Evolutionary conservation across 2,888 invertebrate genomes (phyloP).

Genomic region (Lagria hirta): DNA sequence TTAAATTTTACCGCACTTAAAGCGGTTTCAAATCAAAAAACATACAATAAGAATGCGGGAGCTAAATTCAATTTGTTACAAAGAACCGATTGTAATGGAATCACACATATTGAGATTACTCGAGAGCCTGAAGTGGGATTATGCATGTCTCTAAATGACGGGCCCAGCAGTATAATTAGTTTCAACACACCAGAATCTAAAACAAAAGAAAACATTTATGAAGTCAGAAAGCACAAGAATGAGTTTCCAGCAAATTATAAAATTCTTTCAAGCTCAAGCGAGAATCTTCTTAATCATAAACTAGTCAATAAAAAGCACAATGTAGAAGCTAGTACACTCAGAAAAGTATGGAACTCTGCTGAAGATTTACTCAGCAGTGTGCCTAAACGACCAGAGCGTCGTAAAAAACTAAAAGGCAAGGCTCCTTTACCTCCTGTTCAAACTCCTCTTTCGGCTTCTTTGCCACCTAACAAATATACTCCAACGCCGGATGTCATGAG

Average conservation of each 20-base stretch:
- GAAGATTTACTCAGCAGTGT: constrained; percentile 46
- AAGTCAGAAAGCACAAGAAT: constrained; percentile 19
- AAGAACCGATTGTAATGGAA: constrained; percentile 55
- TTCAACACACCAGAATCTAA: constrained; percentile 49
- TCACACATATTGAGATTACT: constrained; percentile 57
- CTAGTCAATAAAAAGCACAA: too few relatives aligned
- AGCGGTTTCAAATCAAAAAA: constrained; percentile 50
- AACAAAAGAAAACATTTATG: too few relatives aligned
- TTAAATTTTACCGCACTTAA: constrained; percentile 51
- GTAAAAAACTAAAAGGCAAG: constrained; percentile 44
- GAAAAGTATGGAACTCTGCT: constrained; percentile 53
- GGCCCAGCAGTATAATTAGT: constrained; percentile 48
- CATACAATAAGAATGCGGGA: constrained; percentile 41
- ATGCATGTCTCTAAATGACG: constrained; percentile 12
- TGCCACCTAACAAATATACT: too few relatives aligned
- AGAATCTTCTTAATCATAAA: constrained; percentile 35
- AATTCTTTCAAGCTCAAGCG: not conserved
- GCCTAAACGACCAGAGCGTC: constrained; percentile 48
- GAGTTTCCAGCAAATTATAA: not conserved
- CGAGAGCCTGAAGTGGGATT: constrained; percentile 37
- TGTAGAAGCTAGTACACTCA: constrained; percentile 34
- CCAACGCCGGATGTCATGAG: constrained; percentile 46
- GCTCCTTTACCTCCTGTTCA: constrained; percentile 45
- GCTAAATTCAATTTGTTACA: constrained; percentile 54
- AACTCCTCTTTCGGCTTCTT: constrained; percentile 26